Conservation (phyloP, 2,888 invertebrate genomes). For the Caradrina kadenii region DNA sequence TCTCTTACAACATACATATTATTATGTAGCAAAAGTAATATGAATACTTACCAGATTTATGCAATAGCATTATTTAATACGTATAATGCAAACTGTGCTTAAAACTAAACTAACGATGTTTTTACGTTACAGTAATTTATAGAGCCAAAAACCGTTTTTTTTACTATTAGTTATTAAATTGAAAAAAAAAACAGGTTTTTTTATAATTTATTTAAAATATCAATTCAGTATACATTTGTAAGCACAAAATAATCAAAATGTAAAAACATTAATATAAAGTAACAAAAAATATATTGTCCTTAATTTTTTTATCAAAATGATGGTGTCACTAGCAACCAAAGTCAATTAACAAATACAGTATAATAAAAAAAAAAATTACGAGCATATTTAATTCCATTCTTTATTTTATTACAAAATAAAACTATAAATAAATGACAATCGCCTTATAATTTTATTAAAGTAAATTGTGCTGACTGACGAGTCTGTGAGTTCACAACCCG, state of each 20-base stretch:
- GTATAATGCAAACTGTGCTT: background rate
- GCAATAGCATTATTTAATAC: conserved; percentile 1
- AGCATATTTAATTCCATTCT: too few species aligned
- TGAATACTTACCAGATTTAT: background rate
- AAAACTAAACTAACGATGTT: background rate
- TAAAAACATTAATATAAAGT: background rate
- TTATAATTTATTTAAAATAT: too few species aligned
- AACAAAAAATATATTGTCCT: background rate
- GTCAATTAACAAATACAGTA: background rate
- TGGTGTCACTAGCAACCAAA: conserved; percentile 19
- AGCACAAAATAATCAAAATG: background rate
- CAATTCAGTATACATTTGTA: too few species aligned
- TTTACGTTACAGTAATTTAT: background rate
- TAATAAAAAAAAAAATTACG: too few species aligned
- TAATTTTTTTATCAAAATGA: background rate
- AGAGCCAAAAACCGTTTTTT: background rate
- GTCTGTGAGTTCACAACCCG: too few species aligned
- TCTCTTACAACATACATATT: conserved; percentile 2
- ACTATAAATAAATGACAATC: background rate
- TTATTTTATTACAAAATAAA: background rate
- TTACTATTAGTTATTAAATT: too few species aligned
- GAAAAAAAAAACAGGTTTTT: too few species aligned
- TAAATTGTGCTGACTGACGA: too few species aligned
- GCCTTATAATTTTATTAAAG: too few species aligned
- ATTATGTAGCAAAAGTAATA: conserved; percentile 4